Evolutionary conservation across 2,888 invertebrate genomes (phyloP), one percentile per base, ranked within the genome.

Genomic region (Aquatica leii): DNA sequence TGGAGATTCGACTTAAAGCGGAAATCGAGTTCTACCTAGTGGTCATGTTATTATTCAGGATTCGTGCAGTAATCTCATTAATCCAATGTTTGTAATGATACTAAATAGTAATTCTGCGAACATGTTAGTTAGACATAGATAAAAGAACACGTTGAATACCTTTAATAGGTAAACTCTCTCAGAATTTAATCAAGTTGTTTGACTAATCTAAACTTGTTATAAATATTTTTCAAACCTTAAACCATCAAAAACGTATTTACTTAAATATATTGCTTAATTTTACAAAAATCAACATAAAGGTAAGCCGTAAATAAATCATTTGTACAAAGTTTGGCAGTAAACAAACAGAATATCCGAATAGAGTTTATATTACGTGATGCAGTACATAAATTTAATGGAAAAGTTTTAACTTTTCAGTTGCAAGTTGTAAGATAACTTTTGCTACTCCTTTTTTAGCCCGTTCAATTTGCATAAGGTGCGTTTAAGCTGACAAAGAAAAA

Each of bases 331-430:
- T 62, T 31, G 51, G 56, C 34, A 62, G 56, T 62, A 62, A 62
- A 62, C 62, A 62, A 57, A 49, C 53, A 24, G 35, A 58, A 58
- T 54, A 58, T 34, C 37, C 51, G 43, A 31, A 56, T 34, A 14
- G 40, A 35, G 56, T 62, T 56, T 56, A 62, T 62, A 62, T 62
- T 51, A 56, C 56, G 20, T 17, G 52, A 43, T 56, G 60, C 56
- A 64, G 46, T 60, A 64, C 53, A 59, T 64, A 64, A 64, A 64
- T 64, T 64, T 64, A 64, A 64, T 60, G 64, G 55, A 60, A 64
- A 64, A 64, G 64, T 64, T 64, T 60, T 46, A 56, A 62, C 62
- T 62, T 62, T 58, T 62, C 53, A 62, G 58, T 54, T 62, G 53
- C 54, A 62, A 62, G 62, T 58, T 51, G 52, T 62, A 62, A 58